Percentiles rank a stretch among this genome's conserved stretches.
These are phyloP conservation scores for Taphrorychus bicolor DNA, from an alignment of 2,888 invertebrate genomes.

Conservation along the genomic window DNA sequence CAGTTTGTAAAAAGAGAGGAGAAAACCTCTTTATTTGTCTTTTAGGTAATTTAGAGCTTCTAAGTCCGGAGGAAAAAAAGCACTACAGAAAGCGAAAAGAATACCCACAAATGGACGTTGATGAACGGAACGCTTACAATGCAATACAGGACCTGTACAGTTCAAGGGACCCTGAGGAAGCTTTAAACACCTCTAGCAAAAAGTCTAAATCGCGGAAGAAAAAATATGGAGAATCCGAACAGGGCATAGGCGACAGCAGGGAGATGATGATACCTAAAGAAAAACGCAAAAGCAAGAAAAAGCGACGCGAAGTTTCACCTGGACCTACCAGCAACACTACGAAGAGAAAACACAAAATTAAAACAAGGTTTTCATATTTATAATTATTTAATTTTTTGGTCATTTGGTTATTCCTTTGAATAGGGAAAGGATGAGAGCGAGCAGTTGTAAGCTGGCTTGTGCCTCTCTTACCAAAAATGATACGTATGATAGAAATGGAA, in stretches of 20 bases:
- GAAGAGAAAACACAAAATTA: slow-evolving; percentile 54
- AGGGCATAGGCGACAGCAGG: slow-evolving; percentile 56
- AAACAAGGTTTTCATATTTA: slow-evolving; percentile 35
- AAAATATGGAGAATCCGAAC: slow-evolving; percentile 50
- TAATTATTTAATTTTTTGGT: too few species aligned
- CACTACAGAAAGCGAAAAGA: slow-evolving; percentile 57
- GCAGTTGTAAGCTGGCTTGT: too few species aligned
- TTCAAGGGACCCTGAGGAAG: slow-evolving; percentile 54
- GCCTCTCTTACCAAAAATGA: too few species aligned
- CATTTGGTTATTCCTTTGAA: too few species aligned
- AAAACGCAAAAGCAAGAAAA: slow-evolving; percentile 58
- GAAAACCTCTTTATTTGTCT: not conserved
- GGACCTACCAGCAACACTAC: slow-evolving; percentile 43
- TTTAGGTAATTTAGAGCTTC: slow-evolving; percentile 55
- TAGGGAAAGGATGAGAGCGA: too few species aligned
- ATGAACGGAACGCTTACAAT: slow-evolving; percentile 58
- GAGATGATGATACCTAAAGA: slow-evolving; percentile 61
- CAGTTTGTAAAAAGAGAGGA: not conserved
- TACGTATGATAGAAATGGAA: too few species aligned
- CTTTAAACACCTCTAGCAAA: slow-evolving; percentile 51
- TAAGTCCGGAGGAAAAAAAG: slow-evolving; percentile 59
- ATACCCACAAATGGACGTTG: slow-evolving; percentile 55
- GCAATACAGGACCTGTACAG: slow-evolving; percentile 56
- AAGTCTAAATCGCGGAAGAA: slow-evolving; percentile 59
- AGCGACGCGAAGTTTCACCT: slow-evolving; percentile 54